These are phyloP conservation scores for Musca vetustissima DNA, from an alignment of 1,140 invertebrate species.

Conservation along the genomic window DNA sequence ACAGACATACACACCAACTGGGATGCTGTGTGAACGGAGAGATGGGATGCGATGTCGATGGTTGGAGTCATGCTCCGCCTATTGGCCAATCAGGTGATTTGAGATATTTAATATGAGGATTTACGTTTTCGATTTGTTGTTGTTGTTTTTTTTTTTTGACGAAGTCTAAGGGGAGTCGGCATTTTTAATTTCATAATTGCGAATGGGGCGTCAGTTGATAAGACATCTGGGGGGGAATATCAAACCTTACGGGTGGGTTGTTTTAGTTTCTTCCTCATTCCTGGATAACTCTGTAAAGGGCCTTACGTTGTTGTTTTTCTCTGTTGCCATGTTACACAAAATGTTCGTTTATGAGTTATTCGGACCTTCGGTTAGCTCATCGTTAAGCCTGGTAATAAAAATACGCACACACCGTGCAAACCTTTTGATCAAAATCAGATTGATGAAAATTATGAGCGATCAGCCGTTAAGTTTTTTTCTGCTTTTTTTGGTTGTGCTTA, in stretches of 20 bases:
- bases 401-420: too few species aligned
- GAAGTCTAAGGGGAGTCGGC: too few species aligned
- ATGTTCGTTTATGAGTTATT: too few species aligned
- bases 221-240: neutral
- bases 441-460: constrained; percentile 56
- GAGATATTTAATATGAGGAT: neutral
- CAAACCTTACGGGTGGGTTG: neutral
- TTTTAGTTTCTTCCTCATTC: neutral
- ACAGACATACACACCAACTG: too few species aligned
- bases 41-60: constrained; percentile 4
- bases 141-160: too few species aligned
- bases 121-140: too few species aligned
- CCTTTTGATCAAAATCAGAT: constrained; percentile 40
- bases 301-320: too few species aligned
- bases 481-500: too few species aligned
- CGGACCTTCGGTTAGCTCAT: too few species aligned
- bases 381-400: too few species aligned
- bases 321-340: too few species aligned
- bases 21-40: neutral
- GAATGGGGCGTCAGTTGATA: constrained; percentile 15
- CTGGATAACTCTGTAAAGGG: neutral
- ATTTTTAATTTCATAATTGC: constrained; percentile 18
- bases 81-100: constrained; percentile 22
- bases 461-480: constrained; percentile 56
- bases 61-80: constrained; percentile 22